A percentile compares a stretch with the other conserved stretches of the same genome.
Conservation (phyloP, 2,888 invertebrate species). For the Mechanitis mazaeus region DNA sequence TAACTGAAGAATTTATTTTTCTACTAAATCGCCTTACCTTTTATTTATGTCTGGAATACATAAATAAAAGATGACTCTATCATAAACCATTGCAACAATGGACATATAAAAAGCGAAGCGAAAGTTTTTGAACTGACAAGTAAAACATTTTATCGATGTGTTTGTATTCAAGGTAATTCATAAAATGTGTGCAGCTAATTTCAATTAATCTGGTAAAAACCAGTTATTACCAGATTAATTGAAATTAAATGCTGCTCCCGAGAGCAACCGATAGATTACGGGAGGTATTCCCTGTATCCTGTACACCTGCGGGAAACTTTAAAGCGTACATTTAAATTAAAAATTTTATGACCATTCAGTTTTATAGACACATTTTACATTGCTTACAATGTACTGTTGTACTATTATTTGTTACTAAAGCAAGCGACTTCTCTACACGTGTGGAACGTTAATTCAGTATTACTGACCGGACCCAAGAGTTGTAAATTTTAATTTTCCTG, state of each 20-base stretch:
- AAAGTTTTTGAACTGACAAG: slow-evolving; percentile 3
- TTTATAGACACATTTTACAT: too few species aligned
- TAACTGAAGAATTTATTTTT: too few species aligned
- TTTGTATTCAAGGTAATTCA: slow-evolving; percentile 29
- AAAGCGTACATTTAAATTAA: slow-evolving; percentile 14
- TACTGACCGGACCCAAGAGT: too few species aligned
- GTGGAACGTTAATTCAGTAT: too few species aligned
- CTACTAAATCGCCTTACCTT: too few species aligned
- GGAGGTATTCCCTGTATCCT: slow-evolving; percentile 22
- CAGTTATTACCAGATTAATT: not conserved
- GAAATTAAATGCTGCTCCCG: not conserved
- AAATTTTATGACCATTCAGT: too few species aligned
- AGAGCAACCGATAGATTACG: slow-evolving; percentile 25
- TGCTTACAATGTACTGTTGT: too few species aligned
- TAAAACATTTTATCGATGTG: slow-evolving; percentile 18
- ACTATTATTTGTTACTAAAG: too few species aligned
- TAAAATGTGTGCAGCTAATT: slow-evolving; percentile 30
- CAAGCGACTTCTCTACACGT: too few species aligned
- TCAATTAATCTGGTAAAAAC: slow-evolving; percentile 32
- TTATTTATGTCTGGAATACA: too few species aligned
- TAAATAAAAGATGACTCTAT: slow-evolving; percentile 1
- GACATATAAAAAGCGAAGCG: slow-evolving; percentile 9
- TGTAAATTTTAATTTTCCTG: too few species aligned
- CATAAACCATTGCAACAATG: slow-evolving; percentile 4
- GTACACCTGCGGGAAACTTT: slow-evolving; percentile 22